Conservation (phyloP, 2,797 vertebrate species). For the Paramormyrops hopkinsi region DNA sequence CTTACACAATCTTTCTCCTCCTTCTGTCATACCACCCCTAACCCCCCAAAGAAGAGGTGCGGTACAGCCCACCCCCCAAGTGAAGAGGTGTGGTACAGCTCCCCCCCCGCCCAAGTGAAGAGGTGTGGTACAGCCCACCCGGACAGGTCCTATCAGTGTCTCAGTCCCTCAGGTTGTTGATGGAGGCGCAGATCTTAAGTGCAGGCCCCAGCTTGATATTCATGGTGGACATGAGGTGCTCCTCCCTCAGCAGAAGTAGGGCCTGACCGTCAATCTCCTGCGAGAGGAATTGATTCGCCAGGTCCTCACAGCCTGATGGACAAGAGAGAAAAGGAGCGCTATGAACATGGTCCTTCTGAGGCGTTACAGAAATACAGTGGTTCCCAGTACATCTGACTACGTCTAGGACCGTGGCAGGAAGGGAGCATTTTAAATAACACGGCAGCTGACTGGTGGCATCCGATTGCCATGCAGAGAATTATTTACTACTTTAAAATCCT, state of each 20-base stretch:
- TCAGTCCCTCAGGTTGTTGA: conserved; percentile 92
- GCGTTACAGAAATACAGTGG: background rate
- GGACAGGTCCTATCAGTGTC: background rate
- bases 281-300: conserved; percentile 89
- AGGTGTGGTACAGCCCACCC: background rate
- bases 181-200: conserved; percentile 96
- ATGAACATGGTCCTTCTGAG: background rate
- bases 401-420: background rate
- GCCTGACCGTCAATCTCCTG: conserved; percentile 99
- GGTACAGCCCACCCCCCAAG: background rate
- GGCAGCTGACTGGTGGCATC: background rate
- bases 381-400: background rate
- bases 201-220: conserved; percentile 98
- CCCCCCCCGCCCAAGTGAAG: background rate
- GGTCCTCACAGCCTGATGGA: conserved; percentile 85
- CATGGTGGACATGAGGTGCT: conserved; percentile 98
- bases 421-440: background rate
- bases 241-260: conserved; percentile 89
- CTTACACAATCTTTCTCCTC: background rate
- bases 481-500: background rate
- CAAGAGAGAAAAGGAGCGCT: background rate
- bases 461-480: background rate
- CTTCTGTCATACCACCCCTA: background rate
- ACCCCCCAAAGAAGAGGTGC: background rate
- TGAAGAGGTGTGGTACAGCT: background rate